A percentile compares a stretch with the other conserved stretches of the same genome.
These are phyloP conservation scores for Eupithecia centaureata DNA, from an alignment of 2,888 invertebrate species.

Conservation along the genomic window DNA sequence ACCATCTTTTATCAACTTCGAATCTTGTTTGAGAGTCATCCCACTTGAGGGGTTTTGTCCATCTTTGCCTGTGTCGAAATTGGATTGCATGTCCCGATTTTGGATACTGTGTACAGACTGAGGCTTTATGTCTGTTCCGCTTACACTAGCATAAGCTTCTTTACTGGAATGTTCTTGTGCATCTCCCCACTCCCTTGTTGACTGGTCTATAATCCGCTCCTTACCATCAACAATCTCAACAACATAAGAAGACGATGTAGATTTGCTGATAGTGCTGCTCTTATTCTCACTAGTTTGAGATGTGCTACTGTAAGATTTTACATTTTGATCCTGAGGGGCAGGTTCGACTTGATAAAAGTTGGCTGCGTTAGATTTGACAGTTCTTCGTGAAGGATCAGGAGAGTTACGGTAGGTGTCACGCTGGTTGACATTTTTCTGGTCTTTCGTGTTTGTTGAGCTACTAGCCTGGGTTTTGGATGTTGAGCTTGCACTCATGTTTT, in stretches of 20 bases:
- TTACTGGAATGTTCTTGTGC: slow-evolving; percentile 74
- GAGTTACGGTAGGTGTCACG: slow-evolving; percentile 61
- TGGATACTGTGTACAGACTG: slow-evolving; percentile 82
- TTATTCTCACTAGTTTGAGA: slow-evolving; percentile 80
- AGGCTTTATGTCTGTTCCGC: slow-evolving; percentile 84
- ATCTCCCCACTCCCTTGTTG: slow-evolving; percentile 84
- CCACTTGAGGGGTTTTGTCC: slow-evolving; percentile 75
- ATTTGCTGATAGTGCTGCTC: slow-evolving; percentile 83
- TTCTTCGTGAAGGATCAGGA: slow-evolving; percentile 61
- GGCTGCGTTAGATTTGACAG: slow-evolving; percentile 59
- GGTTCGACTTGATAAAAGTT: slow-evolving; percentile 52
- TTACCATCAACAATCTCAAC: slow-evolving; percentile 87
- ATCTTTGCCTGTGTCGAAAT: slow-evolving; percentile 83
- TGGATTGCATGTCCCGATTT: slow-evolving; percentile 81
- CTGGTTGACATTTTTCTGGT: slow-evolving; percentile 60
- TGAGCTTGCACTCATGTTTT: slow-evolving; percentile 81
- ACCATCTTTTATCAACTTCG: slow-evolving; percentile 73
- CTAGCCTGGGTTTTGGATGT: slow-evolving; percentile 47
- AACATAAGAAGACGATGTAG: slow-evolving; percentile 86
- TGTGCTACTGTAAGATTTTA: slow-evolving; percentile 66
- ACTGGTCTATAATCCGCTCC: slow-evolving; percentile 84
- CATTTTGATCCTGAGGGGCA: slow-evolving; percentile 65
- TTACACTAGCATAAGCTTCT: slow-evolving; percentile 81
- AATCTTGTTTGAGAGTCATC: slow-evolving; percentile 69
- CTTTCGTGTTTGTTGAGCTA: slow-evolving; percentile 38